Evolutionary conservation across 2,888 invertebrate species (phyloP).

Genomic region (Amorpha juglandis): DNA sequence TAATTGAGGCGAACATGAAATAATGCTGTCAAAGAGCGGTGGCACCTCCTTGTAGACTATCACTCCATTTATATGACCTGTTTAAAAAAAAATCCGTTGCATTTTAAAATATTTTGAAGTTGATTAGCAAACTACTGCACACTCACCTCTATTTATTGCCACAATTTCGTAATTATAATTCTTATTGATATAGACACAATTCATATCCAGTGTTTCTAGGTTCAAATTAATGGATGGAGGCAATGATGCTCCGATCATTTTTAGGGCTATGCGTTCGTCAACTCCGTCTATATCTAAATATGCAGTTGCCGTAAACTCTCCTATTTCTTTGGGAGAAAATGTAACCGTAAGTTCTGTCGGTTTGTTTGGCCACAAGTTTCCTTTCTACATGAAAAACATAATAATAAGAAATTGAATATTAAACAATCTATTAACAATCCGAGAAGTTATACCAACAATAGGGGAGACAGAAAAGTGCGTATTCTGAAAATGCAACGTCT

Average conservation of each 20-base stretch:
- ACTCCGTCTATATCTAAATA: constrained; percentile 86
- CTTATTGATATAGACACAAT: constrained; percentile 83
- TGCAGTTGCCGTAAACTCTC: constrained; percentile 74
- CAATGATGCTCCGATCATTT: constrained; percentile 79
- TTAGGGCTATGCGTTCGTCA: constrained; percentile 76
- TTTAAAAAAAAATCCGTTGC: constrained; percentile 31
- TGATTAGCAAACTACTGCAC: background rate
- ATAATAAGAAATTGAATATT: background rate
- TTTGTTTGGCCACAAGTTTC: constrained; percentile 85
- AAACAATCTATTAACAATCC: constrained; percentile 43
- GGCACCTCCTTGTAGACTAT: constrained; percentile 73
- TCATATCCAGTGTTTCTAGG: constrained; percentile 82
- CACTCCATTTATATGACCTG: constrained; percentile 85
- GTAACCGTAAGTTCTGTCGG: constrained; percentile 78
- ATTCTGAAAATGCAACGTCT: constrained; percentile 63
- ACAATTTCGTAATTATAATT: constrained; percentile 85
- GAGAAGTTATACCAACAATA: constrained; percentile 65
- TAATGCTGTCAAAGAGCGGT: constrained; percentile 83
- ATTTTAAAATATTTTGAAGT: background rate
- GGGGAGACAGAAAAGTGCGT: constrained; percentile 82
- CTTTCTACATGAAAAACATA: constrained; percentile 65
- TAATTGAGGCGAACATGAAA: constrained; percentile 77
- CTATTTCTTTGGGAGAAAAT: constrained; percentile 82
- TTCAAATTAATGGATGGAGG: constrained; percentile 85
- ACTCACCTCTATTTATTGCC: constrained; percentile 81